Conservation (phyloP, 2,888 invertebrate genomes). For the Alentia gelatinosa region DNA sequence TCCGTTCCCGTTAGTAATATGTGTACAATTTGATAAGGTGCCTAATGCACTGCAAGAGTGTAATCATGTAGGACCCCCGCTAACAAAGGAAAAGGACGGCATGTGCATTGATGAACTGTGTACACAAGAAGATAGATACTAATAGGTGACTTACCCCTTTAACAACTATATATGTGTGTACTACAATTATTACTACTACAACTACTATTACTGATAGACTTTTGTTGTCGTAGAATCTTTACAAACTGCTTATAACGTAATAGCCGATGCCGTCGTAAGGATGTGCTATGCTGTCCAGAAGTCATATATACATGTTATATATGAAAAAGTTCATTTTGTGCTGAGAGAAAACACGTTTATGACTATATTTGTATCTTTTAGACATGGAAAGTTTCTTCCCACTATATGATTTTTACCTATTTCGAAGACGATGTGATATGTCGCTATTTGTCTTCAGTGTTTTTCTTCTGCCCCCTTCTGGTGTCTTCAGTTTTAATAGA, state of each 20-base stretch:
- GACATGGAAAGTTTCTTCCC: constrained; percentile 17
- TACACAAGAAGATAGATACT: no score
- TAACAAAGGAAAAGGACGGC: no score
- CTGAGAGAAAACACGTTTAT: background rate
- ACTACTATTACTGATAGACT: no score
- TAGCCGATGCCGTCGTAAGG: background rate
- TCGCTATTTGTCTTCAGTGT: background rate
- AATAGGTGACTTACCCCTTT: no score
- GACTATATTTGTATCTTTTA: constrained; percentile 24
- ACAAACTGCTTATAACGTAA: background rate
- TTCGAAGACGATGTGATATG: constrained; percentile 27
- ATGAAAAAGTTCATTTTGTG: background rate
- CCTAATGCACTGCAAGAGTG: no score
- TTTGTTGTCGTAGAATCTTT: background rate
- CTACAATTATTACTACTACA: no score
- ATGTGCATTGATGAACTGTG: no score
- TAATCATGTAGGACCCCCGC: no score
- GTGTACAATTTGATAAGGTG: no score
- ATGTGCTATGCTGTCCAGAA: background rate
- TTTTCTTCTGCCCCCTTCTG: background rate
- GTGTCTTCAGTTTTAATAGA: background rate
- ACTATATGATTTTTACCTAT: background rate
- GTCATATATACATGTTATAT: background rate
- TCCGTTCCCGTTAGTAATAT: no score
- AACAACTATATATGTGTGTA: no score